Conservation (phyloP, 1,140 invertebrate species). For the Andricus grossulariae region DNA sequence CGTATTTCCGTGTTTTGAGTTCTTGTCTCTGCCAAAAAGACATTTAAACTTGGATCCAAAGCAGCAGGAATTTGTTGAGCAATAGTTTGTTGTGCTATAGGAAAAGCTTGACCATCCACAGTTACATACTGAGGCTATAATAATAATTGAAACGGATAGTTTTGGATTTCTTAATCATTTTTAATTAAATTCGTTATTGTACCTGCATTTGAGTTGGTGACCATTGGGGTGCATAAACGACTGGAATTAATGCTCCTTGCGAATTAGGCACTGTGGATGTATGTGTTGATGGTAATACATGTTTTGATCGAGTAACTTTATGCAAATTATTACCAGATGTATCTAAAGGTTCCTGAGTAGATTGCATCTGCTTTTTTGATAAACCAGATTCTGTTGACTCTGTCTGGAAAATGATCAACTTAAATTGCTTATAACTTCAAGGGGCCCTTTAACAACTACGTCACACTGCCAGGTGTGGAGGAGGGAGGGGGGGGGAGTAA, state of each 20-base stretch:
- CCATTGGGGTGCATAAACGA: constrained; percentile 47
- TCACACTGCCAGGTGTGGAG: no score
- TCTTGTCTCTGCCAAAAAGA: constrained; percentile 71
- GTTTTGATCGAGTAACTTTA: constrained; percentile 45
- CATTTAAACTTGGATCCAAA: constrained; percentile 66
- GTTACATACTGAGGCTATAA: constrained; percentile 61
- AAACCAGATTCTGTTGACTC: constrained; percentile 45
- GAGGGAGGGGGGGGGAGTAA: no score
- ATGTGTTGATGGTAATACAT: constrained; percentile 28
- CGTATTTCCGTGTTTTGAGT: constrained; percentile 72
- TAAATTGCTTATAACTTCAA: constrained; percentile 21
- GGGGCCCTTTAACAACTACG: no score
- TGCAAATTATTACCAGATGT: constrained; percentile 37
- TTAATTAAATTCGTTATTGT: constrained; percentile 4
- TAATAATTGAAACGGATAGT: constrained; percentile 8
- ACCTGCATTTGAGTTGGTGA: constrained; percentile 54
- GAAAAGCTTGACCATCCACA: constrained; percentile 61
- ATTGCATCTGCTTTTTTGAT: constrained; percentile 45
- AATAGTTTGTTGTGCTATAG: constrained; percentile 53
- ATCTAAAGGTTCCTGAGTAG: constrained; percentile 41
- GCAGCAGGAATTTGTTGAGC: constrained; percentile 54
- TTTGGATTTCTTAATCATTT: neutral
- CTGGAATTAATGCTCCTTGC: constrained; percentile 49
- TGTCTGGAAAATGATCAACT: constrained; percentile 43
- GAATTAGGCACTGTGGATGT: constrained; percentile 33